Evolutionary conservation across 2,888 invertebrate species (phyloP).

Genomic region (Melitaea athalia): DNA sequence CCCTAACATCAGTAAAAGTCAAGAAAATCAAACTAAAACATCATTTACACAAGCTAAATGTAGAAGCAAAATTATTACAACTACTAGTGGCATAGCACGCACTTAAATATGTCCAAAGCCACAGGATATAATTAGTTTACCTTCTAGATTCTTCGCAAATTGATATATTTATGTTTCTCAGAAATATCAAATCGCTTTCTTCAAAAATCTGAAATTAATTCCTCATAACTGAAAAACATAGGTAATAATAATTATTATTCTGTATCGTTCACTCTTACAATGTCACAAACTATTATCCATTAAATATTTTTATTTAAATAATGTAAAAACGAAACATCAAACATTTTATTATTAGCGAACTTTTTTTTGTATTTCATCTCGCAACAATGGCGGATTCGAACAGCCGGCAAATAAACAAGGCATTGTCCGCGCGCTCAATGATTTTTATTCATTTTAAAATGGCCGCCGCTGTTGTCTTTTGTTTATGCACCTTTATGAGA

Average conservation of each 20-base stretch:
- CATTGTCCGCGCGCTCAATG: conserved; percentile 24
- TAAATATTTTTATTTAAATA: not conserved
- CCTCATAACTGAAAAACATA: not conserved
- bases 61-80: no score
- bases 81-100: no score
- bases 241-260: not conserved
- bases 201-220: not conserved
- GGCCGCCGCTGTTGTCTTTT: conserved; percentile 21
- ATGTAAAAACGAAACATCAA: not conserved
- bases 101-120: no score
- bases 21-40: no score
- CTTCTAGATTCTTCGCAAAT: no score
- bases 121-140: no score
- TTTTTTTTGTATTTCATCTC: not conserved
- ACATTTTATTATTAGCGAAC: conserved; percentile 7
- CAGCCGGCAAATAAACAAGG: conserved; percentile 30
- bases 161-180: no score
- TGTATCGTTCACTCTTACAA: not conserved
- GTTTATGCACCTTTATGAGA: conserved; percentile 17
- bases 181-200: no score
- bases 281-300: not conserved
- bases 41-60: no score
- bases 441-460: conserved; percentile 36
- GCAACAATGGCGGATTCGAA: conserved; percentile 9
- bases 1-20: no score